A percentile compares a stretch with the other conserved stretches of the same genome.
Conservation (phyloP, 2,888 invertebrate genomes). For the Dione vanillae region DNA sequence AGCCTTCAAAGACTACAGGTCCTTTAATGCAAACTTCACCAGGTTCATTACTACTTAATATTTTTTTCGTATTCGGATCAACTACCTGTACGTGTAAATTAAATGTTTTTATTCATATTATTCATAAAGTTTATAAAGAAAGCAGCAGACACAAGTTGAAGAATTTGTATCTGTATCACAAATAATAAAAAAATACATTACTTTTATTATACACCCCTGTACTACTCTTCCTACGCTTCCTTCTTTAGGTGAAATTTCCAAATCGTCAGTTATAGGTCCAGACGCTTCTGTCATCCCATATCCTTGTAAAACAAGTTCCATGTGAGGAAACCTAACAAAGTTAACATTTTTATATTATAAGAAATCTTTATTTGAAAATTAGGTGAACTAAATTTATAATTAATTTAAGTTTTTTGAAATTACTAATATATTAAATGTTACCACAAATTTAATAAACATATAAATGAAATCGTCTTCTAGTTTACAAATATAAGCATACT, state of each 20-base stretch:
- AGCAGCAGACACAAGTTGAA: no score
- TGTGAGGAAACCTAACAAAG: constrained; percentile 57
- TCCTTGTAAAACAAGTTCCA: constrained; percentile 62
- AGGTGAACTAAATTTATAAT: background rate
- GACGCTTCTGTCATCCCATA: constrained; percentile 71
- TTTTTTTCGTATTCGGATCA: constrained; percentile 61
- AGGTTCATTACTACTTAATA: constrained; percentile 60
- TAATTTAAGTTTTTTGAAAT: no score
- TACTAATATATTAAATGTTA: no score
- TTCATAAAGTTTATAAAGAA: no score
- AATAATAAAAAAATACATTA: no score
- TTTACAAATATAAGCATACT: no score
- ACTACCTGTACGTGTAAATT: constrained; percentile 57
- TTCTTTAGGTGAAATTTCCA: constrained; percentile 50
- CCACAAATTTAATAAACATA: no score
- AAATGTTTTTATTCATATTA: background rate
- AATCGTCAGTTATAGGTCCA: constrained; percentile 60
- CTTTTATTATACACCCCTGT: constrained; percentile 58
- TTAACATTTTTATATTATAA: background rate
- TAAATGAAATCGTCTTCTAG: no score
- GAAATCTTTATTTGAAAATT: background rate
- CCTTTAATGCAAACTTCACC: constrained; percentile 71
- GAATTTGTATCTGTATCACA: no score
- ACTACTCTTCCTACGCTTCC: constrained; percentile 66
- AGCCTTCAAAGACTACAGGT: constrained; percentile 63